Base-by-base conservation (phyloP, 64 coral and sea anemone genomes). In the Stichodactyla helianthus region DNA sequence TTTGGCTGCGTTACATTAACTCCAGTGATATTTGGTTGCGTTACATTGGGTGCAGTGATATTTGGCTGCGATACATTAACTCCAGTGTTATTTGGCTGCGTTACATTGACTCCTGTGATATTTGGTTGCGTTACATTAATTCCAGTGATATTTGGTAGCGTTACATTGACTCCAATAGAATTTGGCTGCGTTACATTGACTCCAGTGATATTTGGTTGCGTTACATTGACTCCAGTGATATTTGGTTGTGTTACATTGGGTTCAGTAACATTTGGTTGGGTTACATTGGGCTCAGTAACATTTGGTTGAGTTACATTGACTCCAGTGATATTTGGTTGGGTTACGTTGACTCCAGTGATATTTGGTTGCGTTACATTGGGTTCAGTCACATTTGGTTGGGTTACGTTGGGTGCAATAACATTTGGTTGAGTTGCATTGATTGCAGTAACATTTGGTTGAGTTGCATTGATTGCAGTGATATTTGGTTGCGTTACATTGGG, bases 321-420 rank as follows among this genome's bases (percentile, higher is more conserved):
- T 9, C n/a, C 71, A 77, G 80, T 83, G 51, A 83, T 50, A 51
- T 83, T 83, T 57, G 80, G 80, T 17, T 83, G 51, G 23, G 80
- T 83, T 4, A 83, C 80, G 17, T 60, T 60, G 59, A 60, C 59
- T 6, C 14, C 59, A 60, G 59, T 60, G 2, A 60, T 16, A 60
- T 60, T 60, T 60, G 59, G 59, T 15, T 60, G 14, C 11, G 59
- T 60, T 6, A 60, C 59, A 60, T 60, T 60, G 59, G 17, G 11
- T 2, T 16, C 59, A 60, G 59, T 60, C 6, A 60, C 59, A 60
- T 60, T 60, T 60, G 59, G 59, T 15, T 60, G 6, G 59, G 59
- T 60, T 60, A 60, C 59, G 10, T 9, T 60, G 59, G 17, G 2
- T 6, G 11, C 59, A 60, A 16, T 60, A 2, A 60, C 59, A 17